phyloP scores from a whole-genome alignment of 2,888 invertebrate genomes.

The Altica lythri region DNA sequence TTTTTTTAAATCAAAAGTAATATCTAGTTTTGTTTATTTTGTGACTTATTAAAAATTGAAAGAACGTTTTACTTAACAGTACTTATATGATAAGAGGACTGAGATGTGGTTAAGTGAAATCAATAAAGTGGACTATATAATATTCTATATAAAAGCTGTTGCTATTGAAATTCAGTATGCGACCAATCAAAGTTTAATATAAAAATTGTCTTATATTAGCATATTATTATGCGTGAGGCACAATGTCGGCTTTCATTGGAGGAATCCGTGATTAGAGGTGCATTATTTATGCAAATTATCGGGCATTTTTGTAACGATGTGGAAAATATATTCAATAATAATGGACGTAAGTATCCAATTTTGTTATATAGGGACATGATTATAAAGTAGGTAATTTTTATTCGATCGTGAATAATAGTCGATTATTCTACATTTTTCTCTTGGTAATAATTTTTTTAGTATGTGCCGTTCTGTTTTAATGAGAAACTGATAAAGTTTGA shows the following conservation, averaged over 20 bases:
- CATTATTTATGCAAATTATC: slow-evolving; percentile 38
- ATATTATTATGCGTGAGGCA: slow-evolving; percentile 30
- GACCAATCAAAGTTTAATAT: slow-evolving; percentile 28
- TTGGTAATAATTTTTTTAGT: no score
- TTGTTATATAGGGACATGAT: slow-evolving; percentile 25
- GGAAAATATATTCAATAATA: slow-evolving; percentile 36
- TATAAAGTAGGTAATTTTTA: slow-evolving; percentile 14
- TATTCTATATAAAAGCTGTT: no score
- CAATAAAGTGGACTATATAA: no score
- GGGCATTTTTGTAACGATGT: slow-evolving; percentile 29
- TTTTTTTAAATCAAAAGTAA: no score
- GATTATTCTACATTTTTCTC: no score
- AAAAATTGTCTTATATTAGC: slow-evolving; percentile 28
- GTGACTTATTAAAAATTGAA: no score
- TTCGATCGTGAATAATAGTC: neutral
- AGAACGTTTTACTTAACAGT: no score
- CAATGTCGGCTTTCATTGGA: slow-evolving; percentile 30
- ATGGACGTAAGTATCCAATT: slow-evolving; percentile 33
- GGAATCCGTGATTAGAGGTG: slow-evolving; percentile 32
- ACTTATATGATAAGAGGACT: no score
- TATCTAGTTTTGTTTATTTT: no score
- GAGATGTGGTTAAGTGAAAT: no score
- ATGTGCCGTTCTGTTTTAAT: no score
- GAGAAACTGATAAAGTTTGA: no score
- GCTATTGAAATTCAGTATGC: slow-evolving; percentile 4